phyloP scores from a whole-genome alignment of 2,888 invertebrate genomes.

The Drosophila rubida region DNA sequence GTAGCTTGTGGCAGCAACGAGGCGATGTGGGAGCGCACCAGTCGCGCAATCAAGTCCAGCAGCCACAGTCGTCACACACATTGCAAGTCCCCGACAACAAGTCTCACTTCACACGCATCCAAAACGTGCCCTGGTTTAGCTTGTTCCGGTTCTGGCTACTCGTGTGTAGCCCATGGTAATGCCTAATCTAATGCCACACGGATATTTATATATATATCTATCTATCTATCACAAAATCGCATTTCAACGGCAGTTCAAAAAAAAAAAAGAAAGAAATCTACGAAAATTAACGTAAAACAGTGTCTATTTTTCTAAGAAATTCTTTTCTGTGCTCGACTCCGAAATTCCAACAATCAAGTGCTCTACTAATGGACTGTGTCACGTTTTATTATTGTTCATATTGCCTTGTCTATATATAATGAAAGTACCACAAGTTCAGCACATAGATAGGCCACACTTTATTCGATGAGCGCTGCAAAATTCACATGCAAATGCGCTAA shows the following conservation, averaged over 20 bases:
- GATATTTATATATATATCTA: constrained; percentile 11
- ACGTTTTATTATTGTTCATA: constrained; percentile 23
- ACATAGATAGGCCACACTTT: neutral
- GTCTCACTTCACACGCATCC: constrained; percentile 61
- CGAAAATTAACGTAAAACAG: neutral
- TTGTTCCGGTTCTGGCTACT: constrained; percentile 62
- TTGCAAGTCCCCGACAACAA: constrained; percentile 62
- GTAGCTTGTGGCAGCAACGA: constrained; percentile 48
- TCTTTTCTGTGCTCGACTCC: constrained; percentile 20
- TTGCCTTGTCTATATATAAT: constrained; percentile 1
- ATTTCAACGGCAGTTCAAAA: too few species aligned
- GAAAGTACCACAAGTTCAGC: neutral
- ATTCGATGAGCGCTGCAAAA: constrained; percentile 19
- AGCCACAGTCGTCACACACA: constrained; percentile 64
- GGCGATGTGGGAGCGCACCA: constrained; percentile 45
- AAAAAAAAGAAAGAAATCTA: neutral
- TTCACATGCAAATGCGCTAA: constrained; percentile 22
- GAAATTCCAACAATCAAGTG: constrained; percentile 21
- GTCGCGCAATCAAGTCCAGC: constrained; percentile 67
- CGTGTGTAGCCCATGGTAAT: constrained; percentile 63
- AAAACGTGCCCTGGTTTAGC: constrained; percentile 64
- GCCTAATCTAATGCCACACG: constrained; percentile 33
- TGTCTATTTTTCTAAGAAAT: constrained; percentile 28
- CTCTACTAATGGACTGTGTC: constrained; percentile 44
- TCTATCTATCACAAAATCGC: constrained; percentile 6